phyloP scores from a whole-genome alignment of 2,888 invertebrate species.

The Zygogramma bicolorata region DNA sequence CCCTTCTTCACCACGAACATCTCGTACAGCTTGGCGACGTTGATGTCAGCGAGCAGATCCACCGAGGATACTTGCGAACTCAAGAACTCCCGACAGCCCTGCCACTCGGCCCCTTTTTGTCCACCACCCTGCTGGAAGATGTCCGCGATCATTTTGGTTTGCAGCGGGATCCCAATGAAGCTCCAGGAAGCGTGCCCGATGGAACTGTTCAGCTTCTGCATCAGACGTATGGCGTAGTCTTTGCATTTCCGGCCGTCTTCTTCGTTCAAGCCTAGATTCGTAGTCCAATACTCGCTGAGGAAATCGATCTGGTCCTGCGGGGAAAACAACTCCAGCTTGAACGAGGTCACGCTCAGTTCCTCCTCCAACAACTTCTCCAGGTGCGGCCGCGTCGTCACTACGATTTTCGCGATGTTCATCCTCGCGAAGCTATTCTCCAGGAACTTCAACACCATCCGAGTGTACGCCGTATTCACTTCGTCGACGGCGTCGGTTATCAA shows the following conservation, averaged over 20 bases:
- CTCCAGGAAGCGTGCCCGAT: background rate
- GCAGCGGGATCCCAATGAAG: constrained; percentile 23
- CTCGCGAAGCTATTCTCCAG: background rate
- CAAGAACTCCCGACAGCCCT: constrained; percentile 18
- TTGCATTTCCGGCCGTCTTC: background rate
- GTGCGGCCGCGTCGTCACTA: constrained; percentile 26
- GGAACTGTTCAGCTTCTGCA: background rate
- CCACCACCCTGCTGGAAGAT: constrained; percentile 21
- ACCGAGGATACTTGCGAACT: background rate
- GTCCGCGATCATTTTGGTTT: constrained; percentile 24
- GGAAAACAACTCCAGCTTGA: constrained; percentile 17
- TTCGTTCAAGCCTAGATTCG: constrained; percentile 1
- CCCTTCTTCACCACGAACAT: constrained; percentile 19
- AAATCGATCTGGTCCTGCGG: constrained; percentile 17
- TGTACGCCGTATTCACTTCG: constrained; percentile 14
- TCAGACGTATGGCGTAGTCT: background rate
- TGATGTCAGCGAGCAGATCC: background rate
- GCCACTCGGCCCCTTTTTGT: background rate
- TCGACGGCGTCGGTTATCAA: constrained; percentile 26
- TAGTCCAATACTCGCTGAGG: constrained; percentile 23
- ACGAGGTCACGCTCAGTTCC: background rate
- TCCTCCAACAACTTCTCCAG: background rate
- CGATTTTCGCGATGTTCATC: constrained; percentile 19
- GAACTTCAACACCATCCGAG: background rate
- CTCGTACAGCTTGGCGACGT: constrained; percentile 14